Base-by-base conservation (phyloP, 2,797 vertebrate species). In the Danio tinwini region DNA sequence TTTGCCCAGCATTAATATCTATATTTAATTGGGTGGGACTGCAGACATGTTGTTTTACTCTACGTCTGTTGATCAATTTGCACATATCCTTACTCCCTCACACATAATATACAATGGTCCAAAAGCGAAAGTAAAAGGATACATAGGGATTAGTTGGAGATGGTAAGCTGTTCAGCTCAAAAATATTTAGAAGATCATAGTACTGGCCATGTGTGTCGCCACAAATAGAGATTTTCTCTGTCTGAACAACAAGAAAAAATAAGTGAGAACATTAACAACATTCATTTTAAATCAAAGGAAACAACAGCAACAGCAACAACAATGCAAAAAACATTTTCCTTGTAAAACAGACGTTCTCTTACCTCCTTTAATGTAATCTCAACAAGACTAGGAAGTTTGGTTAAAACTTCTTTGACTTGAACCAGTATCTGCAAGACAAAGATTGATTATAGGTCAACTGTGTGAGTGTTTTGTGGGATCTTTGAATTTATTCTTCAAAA, bases 111-210 rank as follows among this genome's bases (percentile, higher is more conserved):
- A 68, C 55, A 59, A 37, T 11, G 21, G 45, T 44, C 5, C 42
- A 5, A 17, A 29, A 6, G 4, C 2, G 16, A 4, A 62, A 47
- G 50, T 19, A 17, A 86, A 94, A 96, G 95, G 97, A 98, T 99
- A 98, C 97, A 0, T 98, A 99, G 68, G 96, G 95, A 86, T 97
- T 98, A 77, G 90, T 85, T 81, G 96, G 93, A 0, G 96, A 97
- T 5, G 97, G 97, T 65, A 98, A 90, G 62, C 96, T 96, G 4
- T 98, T 99, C 89, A 98, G 88, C 81, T 96, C 93, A 64, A 98
- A 98, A 91, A 98, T 98, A 90, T 98, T 96, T 67, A 97, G 95
- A 39, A 99, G 95, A 84, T 98, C 97, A 21, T 97, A 99, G 90
- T 91, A 99, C 82, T 98, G 97, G 2, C 97, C 96, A 0, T 98